These are phyloP conservation scores for Anolis sagrei DNA, from an alignment of 2,113 vertebrate genomes.

Conservation along the genomic window DNA sequence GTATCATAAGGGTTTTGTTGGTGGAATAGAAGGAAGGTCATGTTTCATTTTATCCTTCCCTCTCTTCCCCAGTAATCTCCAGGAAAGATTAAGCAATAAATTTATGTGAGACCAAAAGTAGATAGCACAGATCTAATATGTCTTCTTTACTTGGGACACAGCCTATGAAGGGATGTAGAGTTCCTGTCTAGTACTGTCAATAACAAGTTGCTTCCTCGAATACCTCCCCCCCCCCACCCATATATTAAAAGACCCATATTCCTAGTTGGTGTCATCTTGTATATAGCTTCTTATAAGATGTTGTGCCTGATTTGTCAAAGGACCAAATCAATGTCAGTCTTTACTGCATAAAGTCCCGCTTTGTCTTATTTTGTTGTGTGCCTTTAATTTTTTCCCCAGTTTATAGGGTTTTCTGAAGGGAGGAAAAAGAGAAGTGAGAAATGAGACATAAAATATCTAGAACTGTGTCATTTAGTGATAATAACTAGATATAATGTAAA, in stretches of 20 bases:
- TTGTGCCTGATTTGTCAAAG: not conserved
- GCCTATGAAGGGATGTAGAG: not conserved
- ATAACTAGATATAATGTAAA: conserved; percentile 31
- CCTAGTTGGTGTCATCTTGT: too few relatives aligned
- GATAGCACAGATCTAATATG: too few relatives aligned
- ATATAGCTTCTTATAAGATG: not conserved
- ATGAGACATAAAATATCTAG: conserved; percentile 11
- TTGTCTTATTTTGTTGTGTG: conserved; percentile 17
- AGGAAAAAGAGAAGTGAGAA: conserved; percentile 35
- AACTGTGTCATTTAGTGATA: conserved; percentile 20
- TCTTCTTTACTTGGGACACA: too few relatives aligned
- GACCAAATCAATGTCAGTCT: too few relatives aligned
- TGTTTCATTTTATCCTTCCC: too few relatives aligned
- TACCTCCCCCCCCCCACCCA: too few relatives aligned
- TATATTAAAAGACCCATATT: not conserved
- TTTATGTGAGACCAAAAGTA: too few relatives aligned
- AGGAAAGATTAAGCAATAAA: too few relatives aligned
- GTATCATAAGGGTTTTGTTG: too few relatives aligned
- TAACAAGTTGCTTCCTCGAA: not conserved
- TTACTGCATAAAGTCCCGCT: not conserved
- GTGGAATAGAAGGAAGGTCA: too few relatives aligned
- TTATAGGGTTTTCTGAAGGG: conserved; percentile 16
- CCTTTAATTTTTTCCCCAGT: conserved; percentile 46
- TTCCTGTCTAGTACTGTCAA: not conserved
- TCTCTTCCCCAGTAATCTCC: too few relatives aligned